Percentiles rank a stretch among this genome's conserved stretches.
These are phyloP conservation scores for Diacarnus erythraeanus DNA, from an alignment of 37 sponge, comb jelly and placozoan species.

Conservation along the genomic window DNA sequence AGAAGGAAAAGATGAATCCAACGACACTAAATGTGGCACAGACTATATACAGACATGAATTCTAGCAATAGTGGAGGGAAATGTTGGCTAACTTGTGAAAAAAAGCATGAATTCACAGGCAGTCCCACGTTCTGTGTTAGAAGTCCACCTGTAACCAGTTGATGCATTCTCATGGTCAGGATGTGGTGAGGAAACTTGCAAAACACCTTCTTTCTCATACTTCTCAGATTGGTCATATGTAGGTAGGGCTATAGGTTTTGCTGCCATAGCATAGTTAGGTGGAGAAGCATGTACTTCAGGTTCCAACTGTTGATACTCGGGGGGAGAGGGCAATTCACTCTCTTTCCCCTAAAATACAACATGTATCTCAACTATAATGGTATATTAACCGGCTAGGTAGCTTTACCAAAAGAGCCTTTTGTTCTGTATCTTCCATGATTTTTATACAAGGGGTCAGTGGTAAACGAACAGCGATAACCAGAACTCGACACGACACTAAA, in stretches of 20 bases:
- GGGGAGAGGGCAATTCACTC: background rate
- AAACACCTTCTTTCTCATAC: conserved; percentile 57
- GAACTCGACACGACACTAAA: background rate
- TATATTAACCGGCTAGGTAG: background rate
- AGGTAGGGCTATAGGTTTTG: conserved; percentile 47
- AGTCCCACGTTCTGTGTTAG: conserved; percentile 17
- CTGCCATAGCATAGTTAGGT: background rate
- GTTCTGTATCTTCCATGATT: background rate
- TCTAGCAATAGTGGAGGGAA: background rate
- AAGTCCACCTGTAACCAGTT: no score
- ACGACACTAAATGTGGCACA: conserved; percentile 63
- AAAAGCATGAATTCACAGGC: conserved; percentile 46
- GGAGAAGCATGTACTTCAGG: background rate
- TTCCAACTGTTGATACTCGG: background rate
- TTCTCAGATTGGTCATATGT: conserved; percentile 69
- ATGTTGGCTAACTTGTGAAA: conserved; percentile 35
- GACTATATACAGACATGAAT: conserved; percentile 33
- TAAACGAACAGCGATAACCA: background rate
- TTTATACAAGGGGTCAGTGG: background rate
- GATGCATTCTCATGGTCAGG: background rate
- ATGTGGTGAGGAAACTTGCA: background rate
- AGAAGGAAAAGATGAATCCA: conserved; percentile 71
- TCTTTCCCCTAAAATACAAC: background rate
- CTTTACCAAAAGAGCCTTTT: background rate
- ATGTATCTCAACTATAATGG: background rate